A percentile compares a stretch with the other conserved stretches of the same genome.
phyloP scores from a whole-genome alignment of 2,113 vertebrate genomes.

The Mellivora capensis region DNA sequence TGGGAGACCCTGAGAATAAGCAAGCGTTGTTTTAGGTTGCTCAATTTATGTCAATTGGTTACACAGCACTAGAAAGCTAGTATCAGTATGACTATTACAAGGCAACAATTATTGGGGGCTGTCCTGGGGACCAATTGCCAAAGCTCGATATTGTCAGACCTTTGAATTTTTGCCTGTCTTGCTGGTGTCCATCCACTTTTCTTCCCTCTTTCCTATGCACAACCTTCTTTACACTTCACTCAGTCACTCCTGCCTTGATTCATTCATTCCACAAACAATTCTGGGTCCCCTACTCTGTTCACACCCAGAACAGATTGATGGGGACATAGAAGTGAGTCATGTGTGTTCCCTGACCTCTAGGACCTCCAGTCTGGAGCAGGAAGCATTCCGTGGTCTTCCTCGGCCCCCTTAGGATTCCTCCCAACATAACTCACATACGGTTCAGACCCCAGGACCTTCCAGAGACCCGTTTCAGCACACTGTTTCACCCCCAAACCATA shows the following conservation, averaged over 20 bases:
- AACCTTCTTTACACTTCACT: not conserved
- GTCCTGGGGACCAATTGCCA: not conserved
- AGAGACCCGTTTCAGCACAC: not conserved
- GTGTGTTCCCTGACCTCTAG: not conserved
- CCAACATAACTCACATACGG: not conserved
- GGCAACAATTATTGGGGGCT: not conserved
- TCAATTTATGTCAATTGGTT: not conserved
- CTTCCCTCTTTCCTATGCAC: not conserved
- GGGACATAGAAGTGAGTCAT: not conserved
- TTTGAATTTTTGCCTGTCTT: not conserved
- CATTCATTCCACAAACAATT: not conserved
- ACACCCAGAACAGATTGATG: too few relatives aligned
- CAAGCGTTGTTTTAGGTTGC: not conserved
- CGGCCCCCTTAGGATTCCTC: not conserved
- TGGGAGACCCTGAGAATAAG: not conserved
- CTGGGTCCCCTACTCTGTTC: not conserved
- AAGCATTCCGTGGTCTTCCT: not conserved
- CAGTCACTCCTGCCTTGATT: not conserved
- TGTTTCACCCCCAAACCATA: not conserved
- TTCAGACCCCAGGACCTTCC: not conserved
- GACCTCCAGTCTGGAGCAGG: not conserved
- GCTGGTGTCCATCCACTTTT: not conserved
- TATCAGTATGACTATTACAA: not conserved
- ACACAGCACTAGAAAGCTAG: not conserved
- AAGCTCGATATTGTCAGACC: not conserved